Evolutionary conservation across 2,113 vertebrate genomes (phyloP).

Genomic region (Conger conger): DNA sequence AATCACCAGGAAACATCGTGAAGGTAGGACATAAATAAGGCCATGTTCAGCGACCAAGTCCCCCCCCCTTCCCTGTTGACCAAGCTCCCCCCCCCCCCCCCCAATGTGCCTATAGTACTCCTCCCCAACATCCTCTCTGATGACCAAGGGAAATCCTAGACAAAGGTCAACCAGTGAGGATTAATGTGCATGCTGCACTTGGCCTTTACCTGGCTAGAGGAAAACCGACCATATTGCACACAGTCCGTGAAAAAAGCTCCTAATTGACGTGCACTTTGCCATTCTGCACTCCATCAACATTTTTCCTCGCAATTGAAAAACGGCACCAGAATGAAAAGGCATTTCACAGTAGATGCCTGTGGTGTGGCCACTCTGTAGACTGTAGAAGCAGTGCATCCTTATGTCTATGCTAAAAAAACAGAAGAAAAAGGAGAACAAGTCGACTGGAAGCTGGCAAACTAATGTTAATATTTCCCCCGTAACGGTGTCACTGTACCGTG

Average conservation of each 20-base stretch:
- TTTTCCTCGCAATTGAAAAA: background rate
- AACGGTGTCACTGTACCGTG: background rate
- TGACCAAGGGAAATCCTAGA: background rate
- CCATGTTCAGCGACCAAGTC: background rate
- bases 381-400: background rate
- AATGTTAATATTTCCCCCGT: slow-evolving; percentile 25
- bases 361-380: background rate
- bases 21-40: background rate
- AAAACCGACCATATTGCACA: background rate
- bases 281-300: background rate
- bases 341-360: slow-evolving; percentile 28
- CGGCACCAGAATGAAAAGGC: background rate
- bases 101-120: background rate
- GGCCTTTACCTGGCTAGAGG: background rate
- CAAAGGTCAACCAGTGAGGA: slow-evolving; percentile 19
- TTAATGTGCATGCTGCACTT: background rate
- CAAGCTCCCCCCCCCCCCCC: background rate
- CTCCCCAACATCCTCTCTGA: background rate
- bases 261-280: background rate
- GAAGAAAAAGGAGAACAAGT: slow-evolving; percentile 8
- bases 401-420: slow-evolving; percentile 1
- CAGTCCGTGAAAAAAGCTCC: background rate
- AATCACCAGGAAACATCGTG: background rate
- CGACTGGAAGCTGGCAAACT: background rate
- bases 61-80: background rate